Evolutionary conservation across 1,140 invertebrate genomes (phyloP).

Genomic region (Cheumatopsyche charites): DNA sequence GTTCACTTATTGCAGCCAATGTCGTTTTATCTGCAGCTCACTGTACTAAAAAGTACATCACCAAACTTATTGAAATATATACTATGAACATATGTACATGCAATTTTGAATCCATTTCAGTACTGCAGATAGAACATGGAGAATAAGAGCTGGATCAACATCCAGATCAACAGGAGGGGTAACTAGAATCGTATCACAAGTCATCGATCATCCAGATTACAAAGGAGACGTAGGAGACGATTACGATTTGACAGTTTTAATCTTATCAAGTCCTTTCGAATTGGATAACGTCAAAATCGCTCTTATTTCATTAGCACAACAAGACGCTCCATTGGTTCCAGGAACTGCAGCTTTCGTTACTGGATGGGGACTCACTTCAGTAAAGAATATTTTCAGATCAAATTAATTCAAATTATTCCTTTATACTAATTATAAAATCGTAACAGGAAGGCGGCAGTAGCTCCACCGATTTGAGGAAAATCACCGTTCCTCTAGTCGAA

Average conservation of each 20-base stretch:
- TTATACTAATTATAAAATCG: too few relatives aligned
- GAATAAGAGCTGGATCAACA: not conserved
- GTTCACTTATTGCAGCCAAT: slow-evolving; percentile 56
- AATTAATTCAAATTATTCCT: too few relatives aligned
- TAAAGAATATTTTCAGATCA: too few relatives aligned
- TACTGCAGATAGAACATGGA: not conserved
- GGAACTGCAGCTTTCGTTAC: not conserved
- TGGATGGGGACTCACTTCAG: slow-evolving; percentile 16
- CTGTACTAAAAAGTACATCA: slow-evolving; percentile 56
- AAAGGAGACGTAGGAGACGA: too few relatives aligned
- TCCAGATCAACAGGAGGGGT: not conserved
- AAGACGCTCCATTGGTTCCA: not conserved
- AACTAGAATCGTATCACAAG: not conserved
- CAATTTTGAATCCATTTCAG: too few relatives aligned
- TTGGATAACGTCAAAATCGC: not conserved
- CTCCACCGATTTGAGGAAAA: not conserved
- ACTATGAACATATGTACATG: too few relatives aligned
- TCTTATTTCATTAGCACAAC: not conserved
- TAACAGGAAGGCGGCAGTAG: slow-evolving; percentile 13
- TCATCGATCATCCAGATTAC: not conserved
- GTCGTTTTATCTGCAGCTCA: slow-evolving; percentile 68
- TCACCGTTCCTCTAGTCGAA: slow-evolving; percentile 1
- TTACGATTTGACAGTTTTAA: not conserved
- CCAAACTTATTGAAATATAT: not conserved
- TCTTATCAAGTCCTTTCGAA: not conserved